Conservation (phyloP, 2,888 invertebrate genomes). For the Rhagonycha fulva region DNA sequence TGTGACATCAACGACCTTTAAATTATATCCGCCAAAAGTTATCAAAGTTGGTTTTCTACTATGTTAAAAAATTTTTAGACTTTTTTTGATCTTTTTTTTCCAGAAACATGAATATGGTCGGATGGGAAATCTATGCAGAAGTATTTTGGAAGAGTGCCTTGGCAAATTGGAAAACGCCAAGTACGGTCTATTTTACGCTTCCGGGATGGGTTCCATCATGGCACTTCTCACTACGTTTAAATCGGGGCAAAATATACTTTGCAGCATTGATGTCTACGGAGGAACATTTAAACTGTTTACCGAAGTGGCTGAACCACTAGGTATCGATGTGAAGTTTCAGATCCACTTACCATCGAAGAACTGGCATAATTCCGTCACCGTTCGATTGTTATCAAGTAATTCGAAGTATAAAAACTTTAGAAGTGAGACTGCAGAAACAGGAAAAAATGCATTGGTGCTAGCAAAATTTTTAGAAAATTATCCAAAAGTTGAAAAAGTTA, state of each 20-base stretch:
- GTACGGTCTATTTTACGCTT: conserved; percentile 76
- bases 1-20: conserved; percentile 88
- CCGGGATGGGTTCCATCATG: conserved; percentile 83
- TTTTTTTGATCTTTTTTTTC: conserved; percentile 20
- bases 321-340: conserved; percentile 67
- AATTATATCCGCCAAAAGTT: conserved; percentile 81
- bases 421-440: conserved; percentile 89
- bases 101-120: conserved; percentile 87
- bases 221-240: conserved; percentile 74
- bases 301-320: conserved; percentile 59
- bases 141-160: conserved; percentile 80
- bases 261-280: conserved; percentile 89
- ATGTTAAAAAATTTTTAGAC: background rate
- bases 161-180: conserved; percentile 86
- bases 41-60: background rate
- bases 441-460: conserved; percentile 73
- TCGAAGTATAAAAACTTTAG: conserved; percentile 89
- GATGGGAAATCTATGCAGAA: conserved; percentile 89
- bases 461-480: conserved; percentile 81
- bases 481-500: conserved; percentile 71
- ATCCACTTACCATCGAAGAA: conserved; percentile 63
- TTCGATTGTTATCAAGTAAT: conserved; percentile 94
- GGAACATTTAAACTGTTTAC: conserved; percentile 75
- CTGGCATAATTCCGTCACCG: conserved; percentile 85
- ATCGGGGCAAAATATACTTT: conserved; percentile 84